Base-by-base conservation (phyloP, 2,888 invertebrate genomes). In the Parascotia fuliginaria region DNA sequence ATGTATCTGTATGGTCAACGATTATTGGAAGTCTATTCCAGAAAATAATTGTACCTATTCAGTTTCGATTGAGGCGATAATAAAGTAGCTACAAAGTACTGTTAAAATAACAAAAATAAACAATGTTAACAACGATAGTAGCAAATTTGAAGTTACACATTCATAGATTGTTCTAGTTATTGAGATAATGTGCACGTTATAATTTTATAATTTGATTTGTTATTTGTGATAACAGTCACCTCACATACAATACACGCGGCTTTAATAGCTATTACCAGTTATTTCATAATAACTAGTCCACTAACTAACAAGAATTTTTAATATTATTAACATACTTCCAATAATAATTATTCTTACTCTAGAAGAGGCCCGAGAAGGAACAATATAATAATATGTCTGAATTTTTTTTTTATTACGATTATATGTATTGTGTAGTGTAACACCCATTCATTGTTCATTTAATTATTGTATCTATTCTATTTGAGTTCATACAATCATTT, bases 371-470 rank as follows among this genome's bases (percentile, higher is more conserved):
- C 7, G n/a, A 6, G 0, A 24, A 33, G 24, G n/a, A 3, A 27
- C 11, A 24, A 27, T 27, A 15, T 42, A 9, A 42, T 11, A 27
- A 33, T 15, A 12, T 32, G 5, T 13, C 6, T 36, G 22, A 6
- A 22, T 11, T 4, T 24, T 15, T 9, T 33, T 14, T 7, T 33
- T 22, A 3, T 24, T 24, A 5, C 2, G 2, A 19, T n/a, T 33
- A 14, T 42, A 15, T 33, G 32, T 32, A n/a, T n/a, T n/a, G n/a
- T 14, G n/a, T 12, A 33, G 32, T 33, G 29, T 33, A 41, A 31
- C 9, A 41, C 32, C 22, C 14, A 24, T 14, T 32, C 14, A 28
- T 9, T 14, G 15, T 22, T 33, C 24, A 24, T 14, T n/a, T 42
- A 12, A 27, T 24, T 42, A 33, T 42, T 32, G 24, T 42, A 14